Conservation (phyloP, 2,113 vertebrate species). For the Microtus oregoni region DNA sequence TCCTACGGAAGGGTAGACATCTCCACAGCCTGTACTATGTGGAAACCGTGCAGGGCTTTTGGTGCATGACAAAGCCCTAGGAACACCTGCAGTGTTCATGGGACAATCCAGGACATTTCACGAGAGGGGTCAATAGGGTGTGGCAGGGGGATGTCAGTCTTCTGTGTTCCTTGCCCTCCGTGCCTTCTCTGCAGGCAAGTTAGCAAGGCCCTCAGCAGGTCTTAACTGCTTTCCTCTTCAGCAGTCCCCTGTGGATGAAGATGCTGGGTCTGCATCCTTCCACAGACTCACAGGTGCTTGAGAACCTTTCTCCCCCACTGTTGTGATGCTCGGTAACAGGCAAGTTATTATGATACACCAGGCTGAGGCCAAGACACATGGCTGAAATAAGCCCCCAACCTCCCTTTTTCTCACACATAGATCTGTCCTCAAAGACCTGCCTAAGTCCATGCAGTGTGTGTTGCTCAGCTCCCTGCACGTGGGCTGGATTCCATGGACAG, state of each 20-base stretch:
- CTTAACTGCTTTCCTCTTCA: conserved; percentile 68
- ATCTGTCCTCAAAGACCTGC: conserved; percentile 13
- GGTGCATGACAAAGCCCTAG: not conserved
- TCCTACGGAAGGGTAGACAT: not conserved
- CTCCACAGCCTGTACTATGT: not conserved
- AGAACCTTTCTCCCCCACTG: conserved; percentile 52
- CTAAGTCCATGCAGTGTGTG: not conserved
- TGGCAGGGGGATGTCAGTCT: not conserved
- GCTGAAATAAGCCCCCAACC: not conserved
- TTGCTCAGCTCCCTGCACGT: not conserved
- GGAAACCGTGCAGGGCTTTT: conserved; percentile 14
- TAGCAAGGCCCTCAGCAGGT: conserved; percentile 65
- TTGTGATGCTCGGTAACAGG: conserved; percentile 42
- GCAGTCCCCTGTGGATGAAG: conserved; percentile 46
- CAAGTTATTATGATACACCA: conserved; percentile 52
- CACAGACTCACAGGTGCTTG: conserved; percentile 64
- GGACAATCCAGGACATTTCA: conserved; percentile 21
- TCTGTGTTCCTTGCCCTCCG: not conserved
- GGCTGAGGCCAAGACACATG: not conserved
- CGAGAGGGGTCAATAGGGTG: not conserved
- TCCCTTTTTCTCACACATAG: not conserved
- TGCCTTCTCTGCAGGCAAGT: not conserved
- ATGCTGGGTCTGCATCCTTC: conserved; percentile 40
- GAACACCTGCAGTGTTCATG: not conserved
- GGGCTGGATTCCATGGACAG: not conserved